Evolutionary conservation across 2,113 vertebrate species (phyloP).

Genomic region (Prietella phreatophila): DNA sequence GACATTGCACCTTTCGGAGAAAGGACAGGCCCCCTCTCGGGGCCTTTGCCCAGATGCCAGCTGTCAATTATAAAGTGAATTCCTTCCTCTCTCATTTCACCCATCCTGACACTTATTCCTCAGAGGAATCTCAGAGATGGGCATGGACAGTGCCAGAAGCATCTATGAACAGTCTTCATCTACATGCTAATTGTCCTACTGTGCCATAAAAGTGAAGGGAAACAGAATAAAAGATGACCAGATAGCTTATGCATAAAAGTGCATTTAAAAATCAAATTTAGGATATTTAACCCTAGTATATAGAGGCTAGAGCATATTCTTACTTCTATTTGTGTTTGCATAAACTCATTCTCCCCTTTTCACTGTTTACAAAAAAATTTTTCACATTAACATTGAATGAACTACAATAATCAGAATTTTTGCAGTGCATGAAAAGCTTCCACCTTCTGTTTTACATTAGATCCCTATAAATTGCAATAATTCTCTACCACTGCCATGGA

Average conservation of each 20-base stretch:
- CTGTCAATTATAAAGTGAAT: slow-evolving; percentile 25
- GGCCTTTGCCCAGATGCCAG: slow-evolving; percentile 41
- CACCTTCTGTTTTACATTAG: neutral
- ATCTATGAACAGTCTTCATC: slow-evolving; percentile 36
- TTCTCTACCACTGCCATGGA: neutral
- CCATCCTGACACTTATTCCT: slow-evolving; percentile 14
- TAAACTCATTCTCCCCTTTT: neutral
- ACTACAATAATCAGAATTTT: neutral
- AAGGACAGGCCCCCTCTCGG: slow-evolving; percentile 24
- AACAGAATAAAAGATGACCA: slow-evolving; percentile 1
- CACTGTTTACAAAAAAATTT: neutral
- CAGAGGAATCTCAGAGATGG: slow-evolving; percentile 33
- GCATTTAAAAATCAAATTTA: neutral
- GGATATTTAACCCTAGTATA: slow-evolving; percentile 3
- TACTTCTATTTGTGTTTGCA: neutral
- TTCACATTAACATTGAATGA: neutral
- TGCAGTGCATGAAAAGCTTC: neutral
- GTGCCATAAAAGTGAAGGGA: slow-evolving; percentile 22
- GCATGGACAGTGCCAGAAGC: slow-evolving; percentile 14
- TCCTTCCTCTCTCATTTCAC: neutral
- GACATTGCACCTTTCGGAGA: neutral
- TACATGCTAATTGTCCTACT: slow-evolving; percentile 53
- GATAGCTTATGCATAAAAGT: slow-evolving; percentile 28
- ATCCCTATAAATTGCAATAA: neutral
- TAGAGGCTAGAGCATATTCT: neutral